phyloP scores from a whole-genome alignment of 2,113 vertebrate species.

The Daphoenositta chrysoptera region DNA sequence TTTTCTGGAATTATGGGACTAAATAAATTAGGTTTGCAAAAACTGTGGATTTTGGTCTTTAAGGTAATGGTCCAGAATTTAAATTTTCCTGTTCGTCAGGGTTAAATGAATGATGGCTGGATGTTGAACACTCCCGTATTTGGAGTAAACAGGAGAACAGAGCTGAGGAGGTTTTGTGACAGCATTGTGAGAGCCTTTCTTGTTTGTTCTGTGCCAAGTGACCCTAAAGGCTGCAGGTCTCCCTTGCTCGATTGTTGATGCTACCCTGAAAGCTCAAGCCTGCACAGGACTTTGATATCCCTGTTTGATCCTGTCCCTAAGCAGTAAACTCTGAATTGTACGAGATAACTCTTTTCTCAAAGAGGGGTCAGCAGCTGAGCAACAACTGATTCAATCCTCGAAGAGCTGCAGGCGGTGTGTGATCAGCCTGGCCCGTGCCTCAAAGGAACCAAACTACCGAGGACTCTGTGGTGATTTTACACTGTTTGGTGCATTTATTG shows the following conservation, averaged over 20 bases:
- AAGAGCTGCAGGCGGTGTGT: background rate
- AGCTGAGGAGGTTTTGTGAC: background rate
- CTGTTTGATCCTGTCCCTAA: background rate
- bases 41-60: background rate
- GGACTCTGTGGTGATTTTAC: background rate
- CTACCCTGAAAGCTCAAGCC: background rate
- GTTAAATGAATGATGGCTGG: background rate
- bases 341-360: background rate
- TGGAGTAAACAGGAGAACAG: background rate
- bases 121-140: background rate
- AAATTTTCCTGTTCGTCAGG: background rate
- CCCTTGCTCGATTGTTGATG: background rate
- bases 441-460: background rate
- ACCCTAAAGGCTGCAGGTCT: background rate
- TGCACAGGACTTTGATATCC: background rate
- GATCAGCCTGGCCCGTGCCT: background rate
- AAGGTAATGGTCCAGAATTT: background rate
- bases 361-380: background rate
- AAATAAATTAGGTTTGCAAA: constrained; percentile 17
- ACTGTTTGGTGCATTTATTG: background rate
- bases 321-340: background rate
- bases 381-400: background rate
- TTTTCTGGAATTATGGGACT: constrained; percentile 1
- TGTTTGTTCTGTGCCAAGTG: background rate
- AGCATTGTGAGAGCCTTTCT: background rate